These are phyloP conservation scores for Augiades crinisus DNA, from an alignment of 2,888 invertebrate genomes.

Conservation along the genomic window DNA sequence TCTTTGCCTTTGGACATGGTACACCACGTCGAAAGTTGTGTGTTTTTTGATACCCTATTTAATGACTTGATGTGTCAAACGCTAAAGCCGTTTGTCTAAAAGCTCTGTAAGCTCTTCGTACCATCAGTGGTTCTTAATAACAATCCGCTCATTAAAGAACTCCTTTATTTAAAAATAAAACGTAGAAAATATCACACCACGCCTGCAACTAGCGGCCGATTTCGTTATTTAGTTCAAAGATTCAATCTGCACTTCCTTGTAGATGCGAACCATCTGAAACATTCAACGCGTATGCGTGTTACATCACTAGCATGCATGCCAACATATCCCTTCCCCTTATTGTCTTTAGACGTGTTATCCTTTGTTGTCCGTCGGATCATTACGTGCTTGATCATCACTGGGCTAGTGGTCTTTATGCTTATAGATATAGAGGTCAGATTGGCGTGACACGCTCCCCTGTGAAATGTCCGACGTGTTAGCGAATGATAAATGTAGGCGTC, in stretches of 20 bases:
- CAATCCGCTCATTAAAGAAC: no score
- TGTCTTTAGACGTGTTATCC: constrained; percentile 74
- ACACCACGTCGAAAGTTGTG: no score
- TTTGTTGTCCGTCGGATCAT: constrained; percentile 66
- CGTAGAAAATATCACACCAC: no score
- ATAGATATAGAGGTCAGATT: constrained; percentile 61
- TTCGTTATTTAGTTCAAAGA: no score
- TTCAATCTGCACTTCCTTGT: neutral
- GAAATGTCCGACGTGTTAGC: constrained; percentile 80
- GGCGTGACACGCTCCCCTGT: constrained; percentile 57
- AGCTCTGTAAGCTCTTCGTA: no score
- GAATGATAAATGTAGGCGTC: constrained; percentile 82
- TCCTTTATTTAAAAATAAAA: no score
- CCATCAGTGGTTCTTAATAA: no score
- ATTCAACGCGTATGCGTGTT: constrained; percentile 3
- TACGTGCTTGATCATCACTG: constrained; percentile 60
- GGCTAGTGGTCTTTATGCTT: constrained; percentile 52
- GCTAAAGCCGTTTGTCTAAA: no score
- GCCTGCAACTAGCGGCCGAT: no score
- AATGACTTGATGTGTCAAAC: no score
- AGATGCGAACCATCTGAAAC: neutral
- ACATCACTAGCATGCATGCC: constrained; percentile 46
- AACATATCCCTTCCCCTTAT: constrained; percentile 69
- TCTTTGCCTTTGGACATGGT: no score
- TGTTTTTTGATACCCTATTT: no score